A percentile compares a stretch with the other conserved stretches of the same genome.
These are phyloP conservation scores for Todus mexicanus DNA, from an alignment of 2,797 vertebrate genomes.

Conservation along the genomic window DNA sequence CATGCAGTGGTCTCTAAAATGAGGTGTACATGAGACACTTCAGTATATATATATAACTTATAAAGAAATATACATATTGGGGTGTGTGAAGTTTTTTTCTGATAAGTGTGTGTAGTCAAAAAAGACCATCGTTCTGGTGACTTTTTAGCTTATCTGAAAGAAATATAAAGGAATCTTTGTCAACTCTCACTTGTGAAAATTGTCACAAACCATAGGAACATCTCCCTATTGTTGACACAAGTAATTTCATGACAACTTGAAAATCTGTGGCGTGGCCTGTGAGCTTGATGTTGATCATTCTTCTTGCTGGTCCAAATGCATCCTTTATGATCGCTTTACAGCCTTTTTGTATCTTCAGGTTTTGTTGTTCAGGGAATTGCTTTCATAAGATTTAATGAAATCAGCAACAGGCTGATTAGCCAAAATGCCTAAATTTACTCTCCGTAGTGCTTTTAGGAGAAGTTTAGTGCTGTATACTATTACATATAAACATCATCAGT, in stretches of 20 bases:
- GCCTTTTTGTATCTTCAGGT: neutral
- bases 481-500: neutral
- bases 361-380: neutral
- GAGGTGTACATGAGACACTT: neutral
- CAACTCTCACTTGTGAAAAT: neutral
- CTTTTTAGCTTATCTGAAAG: neutral
- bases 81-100: neutral
- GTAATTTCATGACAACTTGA: neutral
- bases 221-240: neutral
- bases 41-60: neutral
- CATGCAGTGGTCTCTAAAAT: neutral
- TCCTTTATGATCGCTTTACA: neutral
- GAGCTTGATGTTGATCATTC: neutral
- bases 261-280: neutral
- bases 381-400: neutral
- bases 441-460: neutral
- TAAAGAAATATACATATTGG: neutral
- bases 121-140: neutral
- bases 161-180: neutral
- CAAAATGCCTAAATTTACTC: neutral
- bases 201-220: neutral
- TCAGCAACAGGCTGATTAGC: neutral
- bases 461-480: neutral
- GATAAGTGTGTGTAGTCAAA: neutral
- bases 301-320: neutral